A percentile compares a stretch with the other conserved stretches of the same genome.
Evolutionary conservation across 2,888 invertebrate species (phyloP).

Genomic region (Odontocerum albicorne): DNA sequence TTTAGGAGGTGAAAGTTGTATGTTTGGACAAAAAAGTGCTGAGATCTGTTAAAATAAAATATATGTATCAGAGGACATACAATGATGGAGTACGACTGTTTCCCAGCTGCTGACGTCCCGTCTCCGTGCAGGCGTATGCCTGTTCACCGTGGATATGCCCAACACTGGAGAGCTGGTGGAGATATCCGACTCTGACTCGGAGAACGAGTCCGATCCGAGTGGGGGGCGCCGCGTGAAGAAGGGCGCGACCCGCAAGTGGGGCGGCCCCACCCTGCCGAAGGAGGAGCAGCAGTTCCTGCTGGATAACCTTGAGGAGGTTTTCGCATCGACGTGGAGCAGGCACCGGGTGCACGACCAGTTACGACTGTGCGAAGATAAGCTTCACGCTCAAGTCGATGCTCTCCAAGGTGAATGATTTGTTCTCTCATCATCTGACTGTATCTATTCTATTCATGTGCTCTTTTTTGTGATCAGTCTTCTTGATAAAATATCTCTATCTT

Average conservation of each 20-base stretch:
- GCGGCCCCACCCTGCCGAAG: neutral
- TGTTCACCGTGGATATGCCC: slow-evolving; percentile 39
- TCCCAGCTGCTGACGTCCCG: slow-evolving; percentile 10
- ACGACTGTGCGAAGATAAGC: slow-evolving; percentile 38
- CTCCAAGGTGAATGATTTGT: slow-evolving; percentile 6
- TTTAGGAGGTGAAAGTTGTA: too few relatives aligned
- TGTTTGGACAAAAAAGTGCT: too few relatives aligned
- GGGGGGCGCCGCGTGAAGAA: too few relatives aligned
- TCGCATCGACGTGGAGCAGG: slow-evolving; percentile 48
- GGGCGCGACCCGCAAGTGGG: too few relatives aligned
- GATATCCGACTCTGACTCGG: slow-evolving; percentile 55
- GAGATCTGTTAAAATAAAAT: too few relatives aligned
- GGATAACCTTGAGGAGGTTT: slow-evolving; percentile 48
- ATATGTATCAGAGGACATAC: too few relatives aligned
- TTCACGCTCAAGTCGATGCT: neutral
- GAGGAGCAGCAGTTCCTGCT: slow-evolving; percentile 43
- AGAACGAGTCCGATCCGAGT: slow-evolving; percentile 40
- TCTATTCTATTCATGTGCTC: neutral
- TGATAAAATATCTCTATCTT: too few relatives aligned
- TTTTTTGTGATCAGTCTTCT: neutral
- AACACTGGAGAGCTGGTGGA: slow-evolving; percentile 46
- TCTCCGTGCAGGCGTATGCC: slow-evolving; percentile 1
- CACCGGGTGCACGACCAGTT: slow-evolving; percentile 6
- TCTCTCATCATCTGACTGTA: too few relatives aligned
- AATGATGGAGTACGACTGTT: too few relatives aligned